phyloP scores from a whole-genome alignment of 1,140 invertebrate species.

The Trinorchestia longiramus region DNA sequence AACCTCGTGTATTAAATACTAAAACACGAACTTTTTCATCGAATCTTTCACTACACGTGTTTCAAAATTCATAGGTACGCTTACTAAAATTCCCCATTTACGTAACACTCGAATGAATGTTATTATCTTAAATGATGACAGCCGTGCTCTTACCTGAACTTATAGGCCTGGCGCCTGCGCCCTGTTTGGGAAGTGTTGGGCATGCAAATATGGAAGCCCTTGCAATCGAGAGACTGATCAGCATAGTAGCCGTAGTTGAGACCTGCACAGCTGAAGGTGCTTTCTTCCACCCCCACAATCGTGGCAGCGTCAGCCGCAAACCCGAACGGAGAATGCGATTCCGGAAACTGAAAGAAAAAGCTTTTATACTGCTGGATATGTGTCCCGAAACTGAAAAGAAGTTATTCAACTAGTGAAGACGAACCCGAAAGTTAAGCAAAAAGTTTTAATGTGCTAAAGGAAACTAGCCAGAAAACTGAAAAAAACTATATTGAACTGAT shows the following conservation, averaged over 20 bases:
- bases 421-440: too few relatives aligned
- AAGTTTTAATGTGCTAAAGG: too few relatives aligned
- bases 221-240: constrained; percentile 58
- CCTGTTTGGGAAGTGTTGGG: constrained; percentile 56
- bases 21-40: too few relatives aligned
- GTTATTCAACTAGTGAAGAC: neutral
- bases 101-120: too few relatives aligned
- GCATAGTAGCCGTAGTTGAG: constrained; percentile 61
- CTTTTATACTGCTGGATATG: neutral
- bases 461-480: too few relatives aligned
- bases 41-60: too few relatives aligned
- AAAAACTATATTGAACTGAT: too few relatives aligned
- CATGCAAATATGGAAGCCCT: constrained; percentile 62
- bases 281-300: constrained; percentile 8
- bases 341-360: neutral
- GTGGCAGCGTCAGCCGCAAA: constrained; percentile 35
- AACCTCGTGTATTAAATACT: too few relatives aligned
- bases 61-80: too few relatives aligned
- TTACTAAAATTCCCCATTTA: too few relatives aligned
- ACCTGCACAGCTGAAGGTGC: constrained; percentile 50
- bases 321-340: constrained; percentile 5
- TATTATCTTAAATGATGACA: neutral
- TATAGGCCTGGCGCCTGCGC: neutral
- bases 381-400: neutral
- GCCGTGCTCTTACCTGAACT: constrained; percentile 39